Conservation (phyloP, 2,113 vertebrate species). For the Archilochus colubris region DNA sequence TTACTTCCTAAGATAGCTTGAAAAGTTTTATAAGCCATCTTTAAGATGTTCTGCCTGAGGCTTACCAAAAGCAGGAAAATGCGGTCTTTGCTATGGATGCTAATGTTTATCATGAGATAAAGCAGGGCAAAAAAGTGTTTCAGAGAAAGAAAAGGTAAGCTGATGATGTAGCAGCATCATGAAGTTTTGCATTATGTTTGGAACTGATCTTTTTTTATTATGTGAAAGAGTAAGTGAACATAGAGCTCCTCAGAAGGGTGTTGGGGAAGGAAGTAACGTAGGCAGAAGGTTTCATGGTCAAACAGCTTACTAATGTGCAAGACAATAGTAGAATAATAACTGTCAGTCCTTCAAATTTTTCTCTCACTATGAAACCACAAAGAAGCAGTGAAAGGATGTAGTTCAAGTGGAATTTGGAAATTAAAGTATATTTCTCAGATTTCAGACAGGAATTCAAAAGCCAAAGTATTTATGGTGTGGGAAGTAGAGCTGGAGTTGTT, state of each 20-base stretch:
- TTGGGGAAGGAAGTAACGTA: background rate
- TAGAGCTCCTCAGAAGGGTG: background rate
- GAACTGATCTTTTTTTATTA: background rate
- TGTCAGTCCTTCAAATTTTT: background rate
- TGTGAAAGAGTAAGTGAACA: background rate
- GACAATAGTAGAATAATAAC: background rate
- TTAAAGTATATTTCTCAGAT: background rate
- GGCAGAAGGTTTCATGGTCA: background rate
- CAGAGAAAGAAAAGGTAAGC: background rate
- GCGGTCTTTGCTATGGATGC: background rate
- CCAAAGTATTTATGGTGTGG: background rate
- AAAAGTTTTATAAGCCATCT: background rate
- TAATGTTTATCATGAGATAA: background rate
- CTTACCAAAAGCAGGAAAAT: background rate
- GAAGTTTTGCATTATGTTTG: background rate
- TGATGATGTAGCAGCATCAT: fast-evolving
- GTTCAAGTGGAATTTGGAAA: background rate
- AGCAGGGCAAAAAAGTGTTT: background rate
- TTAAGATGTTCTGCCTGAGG: background rate
- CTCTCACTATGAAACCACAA: background rate
- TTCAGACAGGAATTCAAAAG: background rate
- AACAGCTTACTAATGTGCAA: background rate
- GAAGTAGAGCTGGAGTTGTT: background rate
- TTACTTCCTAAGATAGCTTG: background rate
- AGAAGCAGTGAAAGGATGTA: background rate